Evolutionary conservation across 2,113 vertebrate species (phyloP).

Genomic region (Connochaetes taurinus): DNA sequence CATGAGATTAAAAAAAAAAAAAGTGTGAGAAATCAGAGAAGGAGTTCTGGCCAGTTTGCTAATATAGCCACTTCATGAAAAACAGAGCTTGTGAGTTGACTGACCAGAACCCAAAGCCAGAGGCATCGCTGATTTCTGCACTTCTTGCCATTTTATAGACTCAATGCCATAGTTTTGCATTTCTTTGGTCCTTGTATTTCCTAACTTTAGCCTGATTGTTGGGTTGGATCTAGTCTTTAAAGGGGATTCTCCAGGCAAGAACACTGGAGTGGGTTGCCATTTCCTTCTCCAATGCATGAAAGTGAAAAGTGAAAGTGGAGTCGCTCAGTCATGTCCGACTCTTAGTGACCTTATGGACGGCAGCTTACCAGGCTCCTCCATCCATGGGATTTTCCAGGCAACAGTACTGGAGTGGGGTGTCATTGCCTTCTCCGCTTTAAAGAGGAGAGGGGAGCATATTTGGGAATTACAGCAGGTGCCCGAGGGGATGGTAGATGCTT

Average conservation of each 20-base stretch:
- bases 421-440: neutral
- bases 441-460: neutral
- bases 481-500: conserved; percentile 55
- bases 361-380: too few species aligned
- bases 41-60: neutral
- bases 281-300: too few species aligned
- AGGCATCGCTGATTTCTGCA: neutral
- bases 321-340: too few species aligned
- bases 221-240: conserved; percentile 45
- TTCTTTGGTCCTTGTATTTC: conserved; percentile 10
- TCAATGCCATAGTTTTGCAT: neutral
- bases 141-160: neutral
- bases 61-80: neutral
- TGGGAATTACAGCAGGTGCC: conserved; percentile 43
- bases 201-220: conserved; percentile 16
- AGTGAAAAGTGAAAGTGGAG: too few species aligned
- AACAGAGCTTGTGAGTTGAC: neutral
- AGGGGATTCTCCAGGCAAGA: neutral
- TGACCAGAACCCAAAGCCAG: neutral
- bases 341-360: too few species aligned
- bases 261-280: too few species aligned
- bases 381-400: too few species aligned
- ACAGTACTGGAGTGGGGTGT: fast-evolving
- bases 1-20: neutral
- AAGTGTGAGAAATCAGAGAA: neutral